Evolutionary conservation across 2,888 invertebrate species (phyloP), one percentile per base, ranked within the genome.

Genomic region (Clepsis dumicolana): DNA sequence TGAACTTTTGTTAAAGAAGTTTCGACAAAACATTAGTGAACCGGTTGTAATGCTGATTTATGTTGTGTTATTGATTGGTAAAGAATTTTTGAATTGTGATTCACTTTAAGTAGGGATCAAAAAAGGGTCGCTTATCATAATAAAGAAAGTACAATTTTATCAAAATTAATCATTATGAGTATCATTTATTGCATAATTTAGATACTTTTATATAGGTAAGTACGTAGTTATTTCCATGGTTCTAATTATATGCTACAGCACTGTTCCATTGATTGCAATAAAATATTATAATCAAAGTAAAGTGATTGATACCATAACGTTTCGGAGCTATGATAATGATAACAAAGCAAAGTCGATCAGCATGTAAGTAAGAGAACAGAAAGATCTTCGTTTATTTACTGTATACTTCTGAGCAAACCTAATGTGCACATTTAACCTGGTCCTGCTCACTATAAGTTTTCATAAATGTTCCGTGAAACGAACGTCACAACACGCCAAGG

Each of bases 81-180:
- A n/a, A n/a, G n/a, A n/a, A 48, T 21, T 48, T 48, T 12, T 12
- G 10, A 2, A 21, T 2, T 21, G 1, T 12, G 10, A 21, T 48
- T 21, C 21, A 44, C 41, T 44, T 21, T 48, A 10, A 8, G 3
- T 41, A 29, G 29, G 29, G 8, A 29, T 8, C 29, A 21, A 48
- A 18, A 44, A 8, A 14, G 21, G 18, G 12, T 21, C 2, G 21
- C 8, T 18, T 48, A 21, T 48, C 10, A 48, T 21, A 21, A 48
- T 48, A 48, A 48, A 48, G 2, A 2, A 48, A 48, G 48, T 21
- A 48, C 48, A 48, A 48, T 48, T 4, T 48, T 48, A 48, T 41
- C 21, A 48, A 7, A 48, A 12, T 21, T 21, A 10, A 21, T 48
- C 18, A 21, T 12, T 12, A 5, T n/a, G 5, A 18, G 1, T 44